phyloP scores from a whole-genome alignment of 2,113 vertebrate species.

The Orycteropus afer region DNA sequence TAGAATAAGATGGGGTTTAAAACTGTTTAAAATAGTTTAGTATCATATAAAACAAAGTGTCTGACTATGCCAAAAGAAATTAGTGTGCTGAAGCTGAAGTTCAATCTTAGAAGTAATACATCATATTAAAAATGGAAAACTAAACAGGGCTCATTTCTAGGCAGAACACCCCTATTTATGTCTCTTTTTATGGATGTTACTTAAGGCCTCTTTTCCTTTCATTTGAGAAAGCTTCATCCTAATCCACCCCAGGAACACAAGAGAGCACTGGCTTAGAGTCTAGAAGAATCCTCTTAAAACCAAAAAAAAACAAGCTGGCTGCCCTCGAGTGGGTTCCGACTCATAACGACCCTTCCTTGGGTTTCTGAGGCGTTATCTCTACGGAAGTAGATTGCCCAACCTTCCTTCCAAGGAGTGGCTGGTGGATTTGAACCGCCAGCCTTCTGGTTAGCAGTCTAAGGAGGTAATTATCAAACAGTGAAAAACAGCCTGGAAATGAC shows the following conservation, averaged over 20 bases:
- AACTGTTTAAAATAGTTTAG: background rate
- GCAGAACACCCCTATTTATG: background rate
- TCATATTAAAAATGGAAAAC: conserved; percentile 40
- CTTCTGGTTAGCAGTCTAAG: too few relatives aligned
- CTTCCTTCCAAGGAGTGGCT: too few relatives aligned
- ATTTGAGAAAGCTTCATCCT: background rate
- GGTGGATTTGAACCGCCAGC: too few relatives aligned
- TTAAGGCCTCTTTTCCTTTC: background rate
- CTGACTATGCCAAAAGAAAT: conserved; percentile 54
- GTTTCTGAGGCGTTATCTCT: too few relatives aligned
- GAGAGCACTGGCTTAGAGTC: background rate
- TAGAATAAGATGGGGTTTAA: conserved; percentile 58
- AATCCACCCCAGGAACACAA: background rate
- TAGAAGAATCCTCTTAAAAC: background rate
- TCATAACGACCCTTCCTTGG: too few relatives aligned
- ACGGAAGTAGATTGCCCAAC: too few relatives aligned
- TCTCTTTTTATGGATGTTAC: background rate
- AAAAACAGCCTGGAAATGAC: background rate
- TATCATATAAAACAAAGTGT: conserved; percentile 33
- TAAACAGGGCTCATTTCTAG: conserved; percentile 12
- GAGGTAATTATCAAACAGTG: background rate
- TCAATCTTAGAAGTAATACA: background rate
- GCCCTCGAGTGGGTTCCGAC: too few relatives aligned
- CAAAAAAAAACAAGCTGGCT: too few relatives aligned
- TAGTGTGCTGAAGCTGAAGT: conserved; percentile 34